phyloP scores from a whole-genome alignment of 2,113 vertebrate genomes.

The Tichodroma muraria region DNA sequence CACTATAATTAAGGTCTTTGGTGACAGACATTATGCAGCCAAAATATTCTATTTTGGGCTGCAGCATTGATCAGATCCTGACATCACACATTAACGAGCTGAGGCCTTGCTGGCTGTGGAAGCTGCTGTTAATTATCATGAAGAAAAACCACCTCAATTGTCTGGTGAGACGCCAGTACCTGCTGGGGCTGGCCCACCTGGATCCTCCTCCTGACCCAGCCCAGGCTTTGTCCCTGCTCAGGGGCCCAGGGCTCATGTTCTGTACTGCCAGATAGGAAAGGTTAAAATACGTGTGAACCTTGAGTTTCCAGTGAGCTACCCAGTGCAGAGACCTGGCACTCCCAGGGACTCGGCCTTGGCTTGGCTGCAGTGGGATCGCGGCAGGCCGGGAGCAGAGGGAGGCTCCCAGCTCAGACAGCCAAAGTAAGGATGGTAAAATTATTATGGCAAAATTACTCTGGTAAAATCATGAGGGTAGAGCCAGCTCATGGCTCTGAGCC shows the following conservation, averaged over 20 bases:
- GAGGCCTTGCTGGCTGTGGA: neutral
- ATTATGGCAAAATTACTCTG: neutral
- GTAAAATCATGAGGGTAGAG: neutral
- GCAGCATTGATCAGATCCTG: constrained; percentile 4
- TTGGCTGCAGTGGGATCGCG: rapidly evolving
- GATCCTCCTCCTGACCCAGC: neutral
- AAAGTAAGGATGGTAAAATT: neutral
- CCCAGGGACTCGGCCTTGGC: rapidly evolving
- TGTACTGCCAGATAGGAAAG: neutral
- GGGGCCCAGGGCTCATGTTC: neutral
- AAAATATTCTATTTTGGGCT: constrained; percentile 19
- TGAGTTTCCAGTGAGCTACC: neutral
- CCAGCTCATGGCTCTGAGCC: neutral
- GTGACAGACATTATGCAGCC: neutral
- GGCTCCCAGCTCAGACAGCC: neutral
- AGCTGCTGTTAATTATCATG: neutral
- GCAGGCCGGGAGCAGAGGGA: rapidly evolving
- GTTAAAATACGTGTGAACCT: neutral
- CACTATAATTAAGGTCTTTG: neutral
- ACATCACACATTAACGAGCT: neutral
- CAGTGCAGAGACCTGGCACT: neutral
- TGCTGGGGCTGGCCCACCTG: neutral
- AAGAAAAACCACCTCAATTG: rapidly evolving
- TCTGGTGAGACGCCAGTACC: neutral
- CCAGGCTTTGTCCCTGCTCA: neutral